Evolutionary conservation across 2,797 vertebrate species (phyloP), one percentile per base, ranked within the genome.

Genomic region (Muraenolepis orangiensis): DNA sequence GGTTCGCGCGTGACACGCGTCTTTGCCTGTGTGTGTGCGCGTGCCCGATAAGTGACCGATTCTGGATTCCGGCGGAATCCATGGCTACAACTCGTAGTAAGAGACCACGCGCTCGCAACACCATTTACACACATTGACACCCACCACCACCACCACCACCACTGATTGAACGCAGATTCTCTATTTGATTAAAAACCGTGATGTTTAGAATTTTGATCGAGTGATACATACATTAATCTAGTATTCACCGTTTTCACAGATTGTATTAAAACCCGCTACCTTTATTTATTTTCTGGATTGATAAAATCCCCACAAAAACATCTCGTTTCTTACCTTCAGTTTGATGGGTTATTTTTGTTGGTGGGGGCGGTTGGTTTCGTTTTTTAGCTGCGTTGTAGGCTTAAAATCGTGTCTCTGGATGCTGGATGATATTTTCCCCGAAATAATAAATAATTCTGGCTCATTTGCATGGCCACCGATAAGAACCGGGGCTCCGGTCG

Each of bases 41-140:
- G 26, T 30, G 23, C 23, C 26, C 64, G 64, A 66, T 26, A 66
- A 2, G 61, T 66, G 23, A 29, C 64, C 23, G 23, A 66, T 66
- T 30, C 64, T 30, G 23, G 64, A 31, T 67, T 18, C 28, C 31
- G 66, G 28, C 28, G 30, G 30, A n/a, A n/a, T n/a, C n/a, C n/a
- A n/a, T 67, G 57, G 23, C 57, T 38, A 23, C 57, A 64, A 64
- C 57, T 64, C 57, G 57, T 23, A 64, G 57, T 64, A 64, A 64
- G 51, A 18, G 51, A 57, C 51, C 51, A 57, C 51, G 51, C 51
- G 51, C 20, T 57, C 51, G 20, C n/a, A 57, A 23, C 51, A 23
- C 4, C 7, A n/a, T 20, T n/a, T 20, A 57, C n/a, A 64, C 32
- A 34, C 32, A 34, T 7, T 3, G 3, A 34, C 32, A 34, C 32